A percentile compares a stretch with the other conserved stretches of the same genome.
These are phyloP conservation scores for Liolophura sinensis DNA, from an alignment of 1,140 invertebrate genomes.

Conservation along the genomic window DNA sequence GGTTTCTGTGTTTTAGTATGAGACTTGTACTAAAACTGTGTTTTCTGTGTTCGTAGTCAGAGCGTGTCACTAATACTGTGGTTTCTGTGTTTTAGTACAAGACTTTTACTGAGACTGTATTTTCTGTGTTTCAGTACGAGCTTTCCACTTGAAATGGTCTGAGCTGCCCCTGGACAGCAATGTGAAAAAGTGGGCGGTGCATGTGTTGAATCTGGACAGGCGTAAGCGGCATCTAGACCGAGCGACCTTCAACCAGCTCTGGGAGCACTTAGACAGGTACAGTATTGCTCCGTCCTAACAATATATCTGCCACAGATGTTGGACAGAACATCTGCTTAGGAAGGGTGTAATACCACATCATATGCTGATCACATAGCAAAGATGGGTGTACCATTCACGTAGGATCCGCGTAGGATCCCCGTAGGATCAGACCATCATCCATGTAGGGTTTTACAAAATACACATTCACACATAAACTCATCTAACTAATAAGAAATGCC, in stretches of 20 bases:
- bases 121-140: conserved; percentile 75
- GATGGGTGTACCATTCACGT: background rate
- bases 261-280: conserved; percentile 95
- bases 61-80: no score
- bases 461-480: background rate
- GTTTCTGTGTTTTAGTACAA: no score
- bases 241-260: conserved; percentile 92
- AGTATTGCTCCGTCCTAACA: conserved; percentile 51
- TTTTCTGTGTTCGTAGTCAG: conserved; percentile 51
- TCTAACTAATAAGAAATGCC: no score
- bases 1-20: no score
- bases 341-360: background rate
- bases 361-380: background rate
- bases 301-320: no score
- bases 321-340: no score
- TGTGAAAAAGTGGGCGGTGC: conserved; percentile 94
- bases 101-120: background rate
- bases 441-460: background rate
- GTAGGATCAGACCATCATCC: no score
- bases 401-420: no score
- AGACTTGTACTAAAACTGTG: background rate
- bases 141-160: conserved; percentile 96
- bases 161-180: conserved; percentile 94
- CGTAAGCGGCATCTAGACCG: conserved; percentile 95
- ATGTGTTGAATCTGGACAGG: conserved; percentile 86